Base-by-base conservation (phyloP, 2,797 vertebrate species). In the Crenuchus spilurus region DNA sequence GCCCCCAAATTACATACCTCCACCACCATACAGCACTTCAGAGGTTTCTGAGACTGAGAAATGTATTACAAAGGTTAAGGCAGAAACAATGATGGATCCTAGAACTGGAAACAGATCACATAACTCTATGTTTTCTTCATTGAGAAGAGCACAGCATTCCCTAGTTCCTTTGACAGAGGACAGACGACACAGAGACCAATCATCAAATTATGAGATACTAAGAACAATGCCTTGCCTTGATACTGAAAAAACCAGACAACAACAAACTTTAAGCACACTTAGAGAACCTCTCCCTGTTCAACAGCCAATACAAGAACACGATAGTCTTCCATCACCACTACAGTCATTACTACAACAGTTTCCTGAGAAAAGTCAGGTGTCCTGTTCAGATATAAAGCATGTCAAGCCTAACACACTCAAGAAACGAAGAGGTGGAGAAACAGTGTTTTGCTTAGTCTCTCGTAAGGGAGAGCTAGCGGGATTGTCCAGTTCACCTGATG, bases 401-500 rank as follows among this genome's bases (percentile, higher is more conserved):
- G 87, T 83, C 60, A 86, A 84, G 46, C 88, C 85, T 75, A 88
- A 88, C 70, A 84, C 81, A 55, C 35, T 85, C 7, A 82, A 83
- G 44, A 92, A 86, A 82, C 90, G 86, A 75, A 86, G 83, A 39
- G 86, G 90, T 11, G 85, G 88, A 4, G 65, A 90, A 84, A 92
- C 91, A 2, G 84, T 92, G 70, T 94, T 93, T 75, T 94, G 92
- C 68, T 82, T 93, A 26, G 91, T 93, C 61, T 93, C 93, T 58
- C 85, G 90, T 63, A 88, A 84, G 70, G 88, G 84, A 6, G 79
- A 68, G 2, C 5, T 81, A 11, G 67, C 76, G 13, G 75, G 78
- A 5, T 37, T 66, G 60, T 75, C 82, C 35, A 74, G 57, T 31
- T 68, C 67, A 11, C 42, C 76, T 18, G 55, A 65, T 14, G 64